phyloP scores from a whole-genome alignment of 2,888 invertebrate species.

The Troilus luridus region DNA sequence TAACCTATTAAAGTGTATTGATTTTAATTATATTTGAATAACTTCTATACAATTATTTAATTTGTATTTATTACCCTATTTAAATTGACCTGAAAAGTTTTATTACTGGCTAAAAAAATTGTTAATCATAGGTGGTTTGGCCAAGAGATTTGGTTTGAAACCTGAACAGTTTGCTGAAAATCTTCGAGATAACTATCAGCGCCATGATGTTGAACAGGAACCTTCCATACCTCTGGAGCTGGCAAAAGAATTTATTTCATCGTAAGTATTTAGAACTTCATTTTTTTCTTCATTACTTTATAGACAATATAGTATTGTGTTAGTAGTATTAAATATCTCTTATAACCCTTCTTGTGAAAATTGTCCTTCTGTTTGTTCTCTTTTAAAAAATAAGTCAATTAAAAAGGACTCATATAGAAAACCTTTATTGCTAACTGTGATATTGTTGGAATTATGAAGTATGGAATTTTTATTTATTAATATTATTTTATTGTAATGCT shows the following conservation, averaged over 20 bases:
- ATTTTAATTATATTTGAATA: not conserved
- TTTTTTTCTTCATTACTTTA: not conserved
- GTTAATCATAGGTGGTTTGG: constrained; percentile 78
- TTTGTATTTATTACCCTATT: not conserved
- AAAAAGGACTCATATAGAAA: no score
- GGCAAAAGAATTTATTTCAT: constrained; percentile 82
- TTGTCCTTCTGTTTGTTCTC: no score
- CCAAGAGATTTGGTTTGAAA: constrained; percentile 91
- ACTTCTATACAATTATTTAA: not conserved
- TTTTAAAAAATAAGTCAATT: no score
- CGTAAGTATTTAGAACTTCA: constrained; percentile 67
- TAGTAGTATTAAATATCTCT: no score
- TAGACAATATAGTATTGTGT: not conserved
- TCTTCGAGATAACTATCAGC: constrained; percentile 93
- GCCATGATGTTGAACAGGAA: constrained; percentile 95
- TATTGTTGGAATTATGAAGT: no score
- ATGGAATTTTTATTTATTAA: no score
- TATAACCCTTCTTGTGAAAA: no score
- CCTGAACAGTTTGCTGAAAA: constrained; percentile 98
- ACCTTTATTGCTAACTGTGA: no score
- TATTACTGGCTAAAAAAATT: constrained; percentile 40
- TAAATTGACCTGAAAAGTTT: not conserved
- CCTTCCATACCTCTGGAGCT: constrained; percentile 86
- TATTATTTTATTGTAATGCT: no score
- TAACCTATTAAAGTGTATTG: not conserved